Evolutionary conservation across 2,797 vertebrate species (phyloP).

Genomic region (Rhinatrema bivittatum): DNA sequence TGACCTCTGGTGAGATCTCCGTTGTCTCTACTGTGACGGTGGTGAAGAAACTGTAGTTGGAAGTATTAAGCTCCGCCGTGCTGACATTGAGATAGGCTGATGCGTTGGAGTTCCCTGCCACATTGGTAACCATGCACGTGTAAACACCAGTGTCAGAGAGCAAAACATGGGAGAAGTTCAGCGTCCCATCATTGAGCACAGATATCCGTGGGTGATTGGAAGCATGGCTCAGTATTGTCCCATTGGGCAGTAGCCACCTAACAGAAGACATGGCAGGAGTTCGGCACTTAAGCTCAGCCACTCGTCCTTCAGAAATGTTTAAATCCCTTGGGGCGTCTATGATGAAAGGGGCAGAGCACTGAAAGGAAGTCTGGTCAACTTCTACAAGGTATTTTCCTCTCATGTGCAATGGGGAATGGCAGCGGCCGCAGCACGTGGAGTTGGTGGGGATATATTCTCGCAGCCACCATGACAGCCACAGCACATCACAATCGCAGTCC

Average conservation of each 20-base stretch:
- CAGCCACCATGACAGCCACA: constrained; percentile 95
- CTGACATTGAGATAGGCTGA: constrained; percentile 95
- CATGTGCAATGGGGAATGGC: constrained; percentile 84
- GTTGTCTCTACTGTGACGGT: constrained; percentile 91
- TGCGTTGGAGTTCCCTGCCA: constrained; percentile 93
- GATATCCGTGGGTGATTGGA: constrained; percentile 83
- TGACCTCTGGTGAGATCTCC: constrained; percentile 78
- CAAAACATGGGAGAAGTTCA: constrained; percentile 90
- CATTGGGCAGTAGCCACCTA: constrained; percentile 87
- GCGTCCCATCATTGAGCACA: constrained; percentile 87
- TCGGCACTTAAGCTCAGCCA: constrained; percentile 86
- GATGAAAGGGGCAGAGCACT: constrained; percentile 92
- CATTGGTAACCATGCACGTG: constrained; percentile 96
- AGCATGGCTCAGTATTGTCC: constrained; percentile 86
- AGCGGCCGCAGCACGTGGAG: constrained; percentile 93
- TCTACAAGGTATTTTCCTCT: constrained; percentile 87
- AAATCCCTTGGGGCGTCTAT: constrained; percentile 86
- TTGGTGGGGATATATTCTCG: constrained; percentile 94
- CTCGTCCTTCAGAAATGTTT: constrained; percentile 90
- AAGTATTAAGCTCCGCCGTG: constrained; percentile 92
- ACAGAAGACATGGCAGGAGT: constrained; percentile 92
- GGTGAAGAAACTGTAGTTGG: constrained; percentile 94
- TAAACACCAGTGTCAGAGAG: constrained; percentile 83
- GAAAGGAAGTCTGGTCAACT: constrained; percentile 87
- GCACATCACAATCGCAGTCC: constrained; percentile 90